Evolutionary conservation across 1,140 invertebrate genomes (phyloP), one percentile per base, ranked within the genome.

Genomic region (Conus ventricosus): DNA sequence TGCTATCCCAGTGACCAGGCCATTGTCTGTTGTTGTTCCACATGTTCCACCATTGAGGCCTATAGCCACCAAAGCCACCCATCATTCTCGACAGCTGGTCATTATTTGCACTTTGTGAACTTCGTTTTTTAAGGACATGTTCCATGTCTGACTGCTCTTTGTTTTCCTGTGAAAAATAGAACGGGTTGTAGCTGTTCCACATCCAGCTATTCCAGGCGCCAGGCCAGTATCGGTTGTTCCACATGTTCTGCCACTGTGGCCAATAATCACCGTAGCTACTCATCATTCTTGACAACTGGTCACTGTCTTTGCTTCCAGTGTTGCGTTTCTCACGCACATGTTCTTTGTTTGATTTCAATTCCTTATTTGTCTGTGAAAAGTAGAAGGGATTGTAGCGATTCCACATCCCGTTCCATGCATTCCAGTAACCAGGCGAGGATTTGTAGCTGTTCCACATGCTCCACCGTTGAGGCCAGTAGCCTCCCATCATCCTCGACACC

Each of bases 391-490:
- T 25, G 82, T 84, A 75, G 20, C 51, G 53, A 53, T 67, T 76
- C 60, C 39, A 75, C 84, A 75, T 71, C 57, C 63, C 67, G 57
- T 51, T 51, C 54, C 15, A 63, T 53, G 75, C 39, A 57, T 86
- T 75, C 84, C 84, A 76, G 57, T 53, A 86, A 4, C 39, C 27
- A 63, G 84, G 84, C 84, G 67, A 86, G 84, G 55, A 86, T 85
- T 67, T 86, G 84, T 71, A 76, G 13, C 10, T 76, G 27, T 75
- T 75, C 67, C 39, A 86, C 63, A 23, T 75, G 82, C 25, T 84
- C 82, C 82, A 63, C 63, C 71, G 55, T 6, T 86, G 84, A n/a
- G 84, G 67, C 84, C 84, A 76, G 84, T 86, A 85, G 7, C 84
- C 84, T 54, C 84, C 84, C 67, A 86, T 75, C 84, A 76, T 86